Percentiles rank a stretch among this genome's conserved stretches.
These are phyloP conservation scores for Rutpela maculata DNA, from an alignment of 2,888 invertebrate genomes.

Conservation along the genomic window DNA sequence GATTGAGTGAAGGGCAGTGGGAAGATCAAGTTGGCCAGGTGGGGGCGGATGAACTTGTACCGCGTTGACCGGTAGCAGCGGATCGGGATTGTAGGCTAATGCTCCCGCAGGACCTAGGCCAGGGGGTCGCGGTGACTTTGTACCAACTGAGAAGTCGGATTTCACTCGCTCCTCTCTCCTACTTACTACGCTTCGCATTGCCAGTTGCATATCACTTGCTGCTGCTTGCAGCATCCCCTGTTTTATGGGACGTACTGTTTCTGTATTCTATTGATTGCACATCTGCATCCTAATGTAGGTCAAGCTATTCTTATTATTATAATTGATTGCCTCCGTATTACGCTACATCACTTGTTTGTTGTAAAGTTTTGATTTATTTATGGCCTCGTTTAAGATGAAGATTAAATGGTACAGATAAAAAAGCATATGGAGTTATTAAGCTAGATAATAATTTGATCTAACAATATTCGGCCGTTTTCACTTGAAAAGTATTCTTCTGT, in stretches of 20 bases:
- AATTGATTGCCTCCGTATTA: constrained; percentile 50
- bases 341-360: constrained; percentile 29
- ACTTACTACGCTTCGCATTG: constrained; percentile 13
- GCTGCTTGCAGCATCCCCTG: constrained; percentile 61
- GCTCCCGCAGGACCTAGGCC: constrained; percentile 63
- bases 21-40: constrained; percentile 39
- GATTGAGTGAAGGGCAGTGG: constrained; percentile 36
- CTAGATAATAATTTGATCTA: too few species aligned
- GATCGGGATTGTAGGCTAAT: constrained; percentile 67
- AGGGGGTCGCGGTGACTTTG: constrained; percentile 53
- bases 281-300: constrained; percentile 70
- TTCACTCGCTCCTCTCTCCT: constrained; percentile 23
- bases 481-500: too few species aligned
- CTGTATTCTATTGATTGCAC: constrained; percentile 66
- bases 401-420: neutral
- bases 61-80: constrained; percentile 40
- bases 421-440: neutral
- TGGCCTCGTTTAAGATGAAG: neutral
- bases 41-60: constrained; percentile 39
- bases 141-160: constrained; percentile 41
- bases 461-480: too few species aligned
- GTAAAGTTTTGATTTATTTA: constrained; percentile 25
- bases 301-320: constrained; percentile 63
- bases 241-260: constrained; percentile 46
- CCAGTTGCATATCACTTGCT: constrained; percentile 44